phyloP scores from a whole-genome alignment of 2,797 vertebrate species.

The Perdix hodgsoniae region DNA sequence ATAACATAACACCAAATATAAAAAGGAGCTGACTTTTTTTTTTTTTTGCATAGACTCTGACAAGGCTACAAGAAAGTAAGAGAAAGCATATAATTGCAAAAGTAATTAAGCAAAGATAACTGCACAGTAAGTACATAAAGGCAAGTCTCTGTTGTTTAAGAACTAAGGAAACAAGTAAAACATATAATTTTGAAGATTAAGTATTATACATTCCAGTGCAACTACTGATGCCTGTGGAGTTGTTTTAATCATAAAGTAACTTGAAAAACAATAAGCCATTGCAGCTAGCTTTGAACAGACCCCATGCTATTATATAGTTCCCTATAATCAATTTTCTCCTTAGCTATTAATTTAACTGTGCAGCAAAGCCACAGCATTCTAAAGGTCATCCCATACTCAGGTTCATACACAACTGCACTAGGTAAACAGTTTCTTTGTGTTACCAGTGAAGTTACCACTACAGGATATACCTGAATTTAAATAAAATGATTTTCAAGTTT shows the following conservation, averaged over 20 bases:
- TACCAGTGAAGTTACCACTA: background rate
- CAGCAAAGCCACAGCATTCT: background rate
- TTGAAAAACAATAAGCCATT: constrained; percentile 31
- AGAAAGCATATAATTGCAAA: background rate
- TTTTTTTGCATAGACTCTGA: background rate
- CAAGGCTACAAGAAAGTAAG: background rate
- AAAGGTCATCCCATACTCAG: background rate
- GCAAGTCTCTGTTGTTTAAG: background rate
- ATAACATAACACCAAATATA: background rate
- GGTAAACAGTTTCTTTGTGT: background rate
- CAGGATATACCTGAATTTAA: background rate
- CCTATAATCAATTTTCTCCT: background rate
- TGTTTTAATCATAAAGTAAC: background rate
- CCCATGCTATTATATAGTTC: background rate
- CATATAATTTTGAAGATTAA: constrained; percentile 20
- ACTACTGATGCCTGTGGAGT: background rate
- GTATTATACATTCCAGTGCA: background rate
- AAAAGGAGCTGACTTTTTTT: background rate
- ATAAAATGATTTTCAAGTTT: background rate
- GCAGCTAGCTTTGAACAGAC: background rate
- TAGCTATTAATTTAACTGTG: background rate
- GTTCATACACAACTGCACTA: background rate
- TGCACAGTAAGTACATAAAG: background rate
- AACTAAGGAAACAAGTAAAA: background rate
- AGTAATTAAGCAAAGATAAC: background rate